These are phyloP conservation scores for Stramonita haemastoma DNA, from an alignment of 2,888 invertebrate species.

Conservation along the genomic window DNA sequence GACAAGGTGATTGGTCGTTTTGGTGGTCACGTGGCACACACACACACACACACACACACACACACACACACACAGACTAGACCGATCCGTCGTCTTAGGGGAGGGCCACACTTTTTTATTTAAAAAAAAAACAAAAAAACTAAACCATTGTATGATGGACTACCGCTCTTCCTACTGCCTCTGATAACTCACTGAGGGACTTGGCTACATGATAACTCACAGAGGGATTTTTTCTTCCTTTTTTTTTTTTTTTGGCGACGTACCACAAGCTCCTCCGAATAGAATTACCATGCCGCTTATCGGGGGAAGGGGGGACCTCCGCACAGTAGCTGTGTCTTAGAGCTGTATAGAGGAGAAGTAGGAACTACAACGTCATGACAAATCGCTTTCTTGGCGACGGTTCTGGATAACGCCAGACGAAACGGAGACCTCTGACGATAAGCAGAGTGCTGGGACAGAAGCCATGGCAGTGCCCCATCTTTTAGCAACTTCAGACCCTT, in stretches of 20 bases:
- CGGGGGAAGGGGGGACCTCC: too few species aligned
- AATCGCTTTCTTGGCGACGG: slow-evolving; percentile 22
- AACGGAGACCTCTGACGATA: not conserved
- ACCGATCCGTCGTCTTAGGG: not conserved
- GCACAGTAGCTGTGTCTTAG: too few species aligned
- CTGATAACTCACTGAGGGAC: not conserved
- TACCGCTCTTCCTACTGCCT: not conserved
- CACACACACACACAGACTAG: not conserved
- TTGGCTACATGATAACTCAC: not conserved
- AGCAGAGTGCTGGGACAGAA: not conserved
- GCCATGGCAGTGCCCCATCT: not conserved
- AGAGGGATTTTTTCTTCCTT: not conserved
- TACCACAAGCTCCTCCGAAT: not conserved
- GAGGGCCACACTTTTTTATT: not conserved
- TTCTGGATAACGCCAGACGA: slow-evolving; percentile 1
- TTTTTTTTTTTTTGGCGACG: not conserved
- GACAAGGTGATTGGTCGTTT: slow-evolving; percentile 13
- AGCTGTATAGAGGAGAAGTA: not conserved
- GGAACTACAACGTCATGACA: not conserved
- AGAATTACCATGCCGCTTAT: not conserved
- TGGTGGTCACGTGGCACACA: not conserved
- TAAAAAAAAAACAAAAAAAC: too few species aligned
- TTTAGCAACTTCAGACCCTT: not conserved
- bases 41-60: too few species aligned
- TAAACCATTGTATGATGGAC: not conserved